Conservation (phyloP, 2,113 vertebrate genomes). For the Nymphicus hollandicus region DNA sequence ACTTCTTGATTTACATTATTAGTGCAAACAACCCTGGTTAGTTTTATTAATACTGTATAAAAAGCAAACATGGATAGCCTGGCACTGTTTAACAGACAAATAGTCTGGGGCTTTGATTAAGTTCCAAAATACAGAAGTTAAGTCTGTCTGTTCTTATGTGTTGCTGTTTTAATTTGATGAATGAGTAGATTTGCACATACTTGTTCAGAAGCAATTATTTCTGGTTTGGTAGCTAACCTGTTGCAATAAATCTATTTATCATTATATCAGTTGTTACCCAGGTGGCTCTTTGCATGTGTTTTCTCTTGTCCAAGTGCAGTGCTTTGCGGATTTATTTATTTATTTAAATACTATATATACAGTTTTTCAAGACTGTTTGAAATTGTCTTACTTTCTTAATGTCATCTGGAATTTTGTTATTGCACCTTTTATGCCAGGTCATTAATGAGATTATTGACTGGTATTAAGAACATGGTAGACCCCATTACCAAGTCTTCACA, state of each 20-base stretch:
- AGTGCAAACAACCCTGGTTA: background rate
- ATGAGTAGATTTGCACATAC: background rate
- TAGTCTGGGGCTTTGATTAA: background rate
- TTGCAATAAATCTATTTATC: background rate
- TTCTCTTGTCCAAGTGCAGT: background rate
- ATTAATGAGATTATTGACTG: conserved; percentile 35
- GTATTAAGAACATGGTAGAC: background rate
- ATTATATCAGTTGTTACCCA: background rate
- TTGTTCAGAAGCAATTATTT: background rate
- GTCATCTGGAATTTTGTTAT: background rate
- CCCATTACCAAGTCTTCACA: background rate
- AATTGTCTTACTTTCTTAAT: background rate
- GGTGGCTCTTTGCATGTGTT: background rate
- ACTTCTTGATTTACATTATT: background rate
- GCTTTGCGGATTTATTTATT: background rate
- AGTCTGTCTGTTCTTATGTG: background rate
- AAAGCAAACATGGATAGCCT: background rate
- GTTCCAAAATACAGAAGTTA: background rate
- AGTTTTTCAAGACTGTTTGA: background rate
- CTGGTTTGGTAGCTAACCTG: background rate
- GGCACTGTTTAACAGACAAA: background rate
- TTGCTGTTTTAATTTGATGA: background rate
- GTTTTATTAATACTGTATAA: background rate
- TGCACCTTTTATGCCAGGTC: background rate
- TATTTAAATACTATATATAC: background rate